phyloP scores from a whole-genome alignment of 1,140 invertebrate genomes.

The honey bee (Apis mellifera) region DNA sequence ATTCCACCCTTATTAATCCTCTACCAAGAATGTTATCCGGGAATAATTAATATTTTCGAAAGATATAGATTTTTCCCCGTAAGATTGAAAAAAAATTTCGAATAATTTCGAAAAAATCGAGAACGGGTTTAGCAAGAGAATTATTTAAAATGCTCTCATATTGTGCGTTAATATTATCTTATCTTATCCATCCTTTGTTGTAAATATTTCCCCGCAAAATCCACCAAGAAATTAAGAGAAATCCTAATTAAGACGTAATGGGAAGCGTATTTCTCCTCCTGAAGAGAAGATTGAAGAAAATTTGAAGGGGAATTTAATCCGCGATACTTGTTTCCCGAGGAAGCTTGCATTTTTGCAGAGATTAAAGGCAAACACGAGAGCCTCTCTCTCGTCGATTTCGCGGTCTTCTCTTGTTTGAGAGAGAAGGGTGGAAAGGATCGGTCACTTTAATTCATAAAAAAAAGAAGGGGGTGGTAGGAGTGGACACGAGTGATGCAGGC shows the following conservation, averaged over 20 bases:
- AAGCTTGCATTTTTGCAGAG: neutral
- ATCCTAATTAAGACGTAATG: neutral
- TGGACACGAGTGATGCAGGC: neutral
- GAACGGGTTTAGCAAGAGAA: too few relatives aligned
- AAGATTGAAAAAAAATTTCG: too few relatives aligned
- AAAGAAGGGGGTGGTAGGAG: neutral
- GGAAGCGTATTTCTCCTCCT: too few relatives aligned
- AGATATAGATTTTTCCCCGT: too few relatives aligned
- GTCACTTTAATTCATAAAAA: neutral
- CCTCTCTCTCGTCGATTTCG: neutral
- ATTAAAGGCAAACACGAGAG: neutral
- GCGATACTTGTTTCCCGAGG: neutral
- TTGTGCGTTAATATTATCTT: too few relatives aligned
- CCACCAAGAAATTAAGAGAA: too few relatives aligned
- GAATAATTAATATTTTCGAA: conserved; percentile 27
- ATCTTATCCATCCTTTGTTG: too few relatives aligned
- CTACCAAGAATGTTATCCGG: neutral
- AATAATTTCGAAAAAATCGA: too few relatives aligned
- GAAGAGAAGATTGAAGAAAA: neutral
- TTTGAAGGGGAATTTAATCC: neutral
- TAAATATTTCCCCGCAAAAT: too few relatives aligned
- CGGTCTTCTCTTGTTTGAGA: neutral
- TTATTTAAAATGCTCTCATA: too few relatives aligned
- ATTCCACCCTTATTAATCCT: neutral
- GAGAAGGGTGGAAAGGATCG: neutral